Conservation (phyloP, 1,140 invertebrate species). For the Leucophenga varia region DNA sequence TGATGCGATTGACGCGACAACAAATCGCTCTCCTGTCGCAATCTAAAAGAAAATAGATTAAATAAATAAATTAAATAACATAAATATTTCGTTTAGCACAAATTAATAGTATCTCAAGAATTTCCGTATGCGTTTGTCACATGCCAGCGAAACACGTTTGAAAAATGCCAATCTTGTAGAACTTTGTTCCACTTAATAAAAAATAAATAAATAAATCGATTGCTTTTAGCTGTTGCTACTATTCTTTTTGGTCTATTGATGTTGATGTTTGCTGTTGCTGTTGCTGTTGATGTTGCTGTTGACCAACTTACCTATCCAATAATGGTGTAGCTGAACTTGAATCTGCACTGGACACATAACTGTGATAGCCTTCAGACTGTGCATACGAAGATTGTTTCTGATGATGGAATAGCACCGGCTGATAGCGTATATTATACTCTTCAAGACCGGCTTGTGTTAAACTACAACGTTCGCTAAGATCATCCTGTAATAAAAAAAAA, state of each 20-base stretch:
- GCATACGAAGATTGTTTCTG: conserved; percentile 77
- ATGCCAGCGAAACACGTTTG: no score
- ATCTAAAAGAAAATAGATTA: conserved; percentile 28
- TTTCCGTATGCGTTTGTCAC: no score
- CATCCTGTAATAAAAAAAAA: conserved; percentile 21
- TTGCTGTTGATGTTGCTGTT: neutral
- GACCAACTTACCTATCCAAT: conserved; percentile 65
- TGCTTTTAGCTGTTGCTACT: no score
- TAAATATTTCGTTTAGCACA: no score
- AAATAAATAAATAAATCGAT: no score
- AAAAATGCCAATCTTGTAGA: no score
- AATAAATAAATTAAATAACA: no score
- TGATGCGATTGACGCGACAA: conserved; percentile 53
- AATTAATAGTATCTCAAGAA: no score
- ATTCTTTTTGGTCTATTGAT: conserved; percentile 1
- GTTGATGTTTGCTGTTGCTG: neutral
- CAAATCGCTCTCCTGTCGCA: conserved; percentile 56
- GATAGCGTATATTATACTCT: conserved; percentile 67
- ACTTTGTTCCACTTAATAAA: no score
- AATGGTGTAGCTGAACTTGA: conserved; percentile 77
- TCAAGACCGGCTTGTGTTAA: conserved; percentile 68
- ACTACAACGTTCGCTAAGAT: conserved; percentile 43
- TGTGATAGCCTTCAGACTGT: conserved; percentile 80
- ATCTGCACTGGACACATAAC: conserved; percentile 78
- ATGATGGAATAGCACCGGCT: conserved; percentile 63